Percentiles rank a stretch among this genome's conserved stretches.
These are phyloP conservation scores for Anguilla pacifica DNA, from an alignment of 2,797 vertebrate genomes.

Conservation along the genomic window DNA sequence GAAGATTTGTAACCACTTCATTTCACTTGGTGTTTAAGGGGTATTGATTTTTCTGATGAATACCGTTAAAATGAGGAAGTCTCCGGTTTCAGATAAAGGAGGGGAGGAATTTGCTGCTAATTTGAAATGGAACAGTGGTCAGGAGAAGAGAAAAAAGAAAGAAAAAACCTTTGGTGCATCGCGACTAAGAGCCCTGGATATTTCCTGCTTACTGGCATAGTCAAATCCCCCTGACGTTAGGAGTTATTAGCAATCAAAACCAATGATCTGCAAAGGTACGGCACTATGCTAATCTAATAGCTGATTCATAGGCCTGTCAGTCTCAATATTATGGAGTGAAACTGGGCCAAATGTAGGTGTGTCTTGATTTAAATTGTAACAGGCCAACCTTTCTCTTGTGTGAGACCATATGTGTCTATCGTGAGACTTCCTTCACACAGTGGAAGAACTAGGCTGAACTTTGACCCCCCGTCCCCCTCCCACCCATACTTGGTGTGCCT, in stretches of 20 bases:
- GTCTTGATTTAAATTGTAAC: constrained; percentile 19
- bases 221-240: neutral
- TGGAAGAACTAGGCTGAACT: constrained; percentile 32
- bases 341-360: neutral
- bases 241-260: constrained; percentile 37
- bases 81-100: constrained; percentile 36
- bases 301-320: constrained; percentile 48
- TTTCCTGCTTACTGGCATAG: neutral
- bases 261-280: constrained; percentile 35
- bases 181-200: neutral
- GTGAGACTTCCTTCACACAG: constrained; percentile 31
- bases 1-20: neutral
- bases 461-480: constrained; percentile 4
- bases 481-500: neutral
- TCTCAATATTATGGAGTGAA: constrained; percentile 53
- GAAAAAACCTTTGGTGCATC: neutral
- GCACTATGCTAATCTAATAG: constrained; percentile 46
- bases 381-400: constrained; percentile 40
- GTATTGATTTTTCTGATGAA: constrained; percentile 10
- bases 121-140: constrained; percentile 7
- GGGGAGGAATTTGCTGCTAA: constrained; percentile 27
- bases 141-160: neutral
- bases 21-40: neutral
- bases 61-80: constrained; percentile 11
- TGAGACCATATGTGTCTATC: constrained; percentile 35